Base-by-base conservation (phyloP, 2,113 vertebrate genomes). In the Puffinus mauretanicus region DNA sequence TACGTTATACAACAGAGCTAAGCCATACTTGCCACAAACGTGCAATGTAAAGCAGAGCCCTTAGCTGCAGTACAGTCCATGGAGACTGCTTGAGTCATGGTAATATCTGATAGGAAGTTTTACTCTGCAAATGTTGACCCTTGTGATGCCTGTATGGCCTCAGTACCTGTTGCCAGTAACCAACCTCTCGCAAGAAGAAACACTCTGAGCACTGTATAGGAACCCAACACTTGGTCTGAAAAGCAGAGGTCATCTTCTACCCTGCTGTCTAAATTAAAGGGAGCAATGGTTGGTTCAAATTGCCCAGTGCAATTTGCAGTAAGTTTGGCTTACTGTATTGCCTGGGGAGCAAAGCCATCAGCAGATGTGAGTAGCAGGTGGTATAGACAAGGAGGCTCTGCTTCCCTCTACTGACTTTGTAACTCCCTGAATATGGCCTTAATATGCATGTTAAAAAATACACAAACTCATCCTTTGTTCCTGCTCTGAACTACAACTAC, bases 321-420 rank as follows among this genome's bases (percentile, higher is more conserved):
- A 60, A 32, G 52, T 72, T 54, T 61, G 67, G 9, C 7, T 72
- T 42, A 29, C 12, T 13, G 14, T 15, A 44, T 18, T 36, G 40
- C 42, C 42, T 46, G 55, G 27, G 54, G 27, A 89, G 21, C 44
- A 73, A 84, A 55, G 15, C 21, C 40, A 21, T 17, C 46, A 49
- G 40, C n/a, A 73, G 55, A 40, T 0, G 1, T 36, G 34, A 55
- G 73, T 2, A 61, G 26, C 32, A 67, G 46, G 61, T 1, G 0
- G 38, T 32, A 54, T 10, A 54, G 19, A 51, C 12, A 49, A 44
- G 4, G 47, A 61, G 13, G 54, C 22, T 69, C 22, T 57, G 16
- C 54, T 70, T 82, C 54, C 55, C 44, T 85, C 81, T 42, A 8
- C 30, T 66, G 69, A 49, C 75, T 76, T 64, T 38, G 3, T 62